Conservation (phyloP, 1,140 invertebrate genomes). For the Polypedilum vanderplanki region DNA sequence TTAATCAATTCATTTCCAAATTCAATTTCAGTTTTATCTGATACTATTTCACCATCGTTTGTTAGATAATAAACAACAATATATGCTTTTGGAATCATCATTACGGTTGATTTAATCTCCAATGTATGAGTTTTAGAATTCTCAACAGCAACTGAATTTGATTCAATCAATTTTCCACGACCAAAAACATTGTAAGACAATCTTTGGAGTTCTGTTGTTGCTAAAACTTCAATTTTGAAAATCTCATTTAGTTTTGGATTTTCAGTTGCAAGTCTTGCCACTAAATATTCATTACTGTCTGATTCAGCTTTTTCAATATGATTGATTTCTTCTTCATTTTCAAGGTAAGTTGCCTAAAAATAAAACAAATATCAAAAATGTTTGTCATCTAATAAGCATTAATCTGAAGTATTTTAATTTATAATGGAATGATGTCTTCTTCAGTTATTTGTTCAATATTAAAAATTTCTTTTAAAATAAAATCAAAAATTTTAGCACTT, state of each 20-base stretch:
- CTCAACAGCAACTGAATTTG: slow-evolving; percentile 40
- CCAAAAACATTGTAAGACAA: slow-evolving; percentile 7
- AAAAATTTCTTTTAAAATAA: too few relatives aligned
- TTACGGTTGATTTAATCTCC: slow-evolving; percentile 8
- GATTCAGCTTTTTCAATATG: slow-evolving; percentile 66
- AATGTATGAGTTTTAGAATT: slow-evolving; percentile 42
- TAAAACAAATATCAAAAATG: neutral
- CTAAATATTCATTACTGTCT: slow-evolving; percentile 65
- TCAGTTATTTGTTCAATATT: too few relatives aligned
- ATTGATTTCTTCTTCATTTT: slow-evolving; percentile 56
- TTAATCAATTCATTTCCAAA: slow-evolving; percentile 23
- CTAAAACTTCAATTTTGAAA: neutral
- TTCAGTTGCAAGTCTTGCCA: slow-evolving; percentile 61
- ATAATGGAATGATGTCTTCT: neutral
- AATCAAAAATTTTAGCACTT: too few relatives aligned
- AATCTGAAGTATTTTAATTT: neutral
- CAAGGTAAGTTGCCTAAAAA: slow-evolving; percentile 55
- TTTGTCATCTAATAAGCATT: neutral
- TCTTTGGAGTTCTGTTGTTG: neutral
- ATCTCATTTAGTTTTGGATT: slow-evolving; percentile 34
- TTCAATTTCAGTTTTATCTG: slow-evolving; percentile 2
- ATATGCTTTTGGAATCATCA: slow-evolving; percentile 26
- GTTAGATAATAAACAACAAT: slow-evolving; percentile 29
- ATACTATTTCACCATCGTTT: slow-evolving; percentile 20
- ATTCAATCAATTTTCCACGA: neutral